These are phyloP conservation scores for Trichonephila clavipes DNA, from an alignment of 1,140 invertebrate genomes.

Conservation along the genomic window DNA sequence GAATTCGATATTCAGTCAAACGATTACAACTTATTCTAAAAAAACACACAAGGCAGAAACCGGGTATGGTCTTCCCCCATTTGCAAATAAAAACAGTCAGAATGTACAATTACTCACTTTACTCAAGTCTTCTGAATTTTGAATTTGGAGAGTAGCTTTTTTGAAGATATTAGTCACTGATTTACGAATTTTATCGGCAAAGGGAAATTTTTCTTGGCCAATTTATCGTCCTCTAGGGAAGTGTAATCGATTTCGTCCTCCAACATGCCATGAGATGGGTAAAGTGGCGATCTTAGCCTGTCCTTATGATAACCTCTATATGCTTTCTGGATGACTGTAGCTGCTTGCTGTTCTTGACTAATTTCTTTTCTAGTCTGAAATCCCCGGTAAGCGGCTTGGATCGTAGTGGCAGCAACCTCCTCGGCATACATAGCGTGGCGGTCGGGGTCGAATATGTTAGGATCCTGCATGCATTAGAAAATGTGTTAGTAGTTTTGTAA, in stretches of 20 bases:
- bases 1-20: no score
- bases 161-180: conserved; percentile 22
- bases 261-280: neutral
- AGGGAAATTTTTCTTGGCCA: neutral
- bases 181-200: neutral
- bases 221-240: neutral
- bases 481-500: no score
- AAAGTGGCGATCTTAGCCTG: no score
- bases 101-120: neutral
- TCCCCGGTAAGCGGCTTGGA: conserved; percentile 49
- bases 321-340: conserved; percentile 3
- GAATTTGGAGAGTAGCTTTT: neutral
- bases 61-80: no score
- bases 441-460: conserved; percentile 61
- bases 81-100: no score
- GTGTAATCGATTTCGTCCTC: neutral
- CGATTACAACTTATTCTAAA: no score
- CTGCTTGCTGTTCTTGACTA: neutral
- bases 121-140: neutral
- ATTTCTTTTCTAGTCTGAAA: neutral
- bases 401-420: conserved; percentile 24
- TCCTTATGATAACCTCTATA: neutral
- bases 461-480: conserved; percentile 1
- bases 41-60: no score
- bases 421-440: conserved; percentile 14